Conservation (phyloP, 2,888 invertebrate genomes). For the Allygus modestus region DNA sequence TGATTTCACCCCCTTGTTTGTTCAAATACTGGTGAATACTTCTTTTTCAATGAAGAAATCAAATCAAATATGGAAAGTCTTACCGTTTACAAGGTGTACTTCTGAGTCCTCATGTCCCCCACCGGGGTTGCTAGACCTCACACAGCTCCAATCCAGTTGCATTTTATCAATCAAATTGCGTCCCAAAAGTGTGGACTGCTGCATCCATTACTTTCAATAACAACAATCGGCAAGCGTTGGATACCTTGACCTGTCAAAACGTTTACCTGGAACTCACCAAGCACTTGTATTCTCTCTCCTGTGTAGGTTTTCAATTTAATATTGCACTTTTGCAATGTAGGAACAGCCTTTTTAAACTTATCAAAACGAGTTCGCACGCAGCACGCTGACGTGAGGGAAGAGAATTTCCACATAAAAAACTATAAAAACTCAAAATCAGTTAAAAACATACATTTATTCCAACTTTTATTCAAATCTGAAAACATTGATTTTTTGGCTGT, state of each 20-base stretch:
- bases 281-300: slow-evolving; percentile 12
- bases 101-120: background rate
- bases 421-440: no score
- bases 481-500: no score
- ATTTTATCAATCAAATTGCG: slow-evolving; percentile 29
- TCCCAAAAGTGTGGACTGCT: background rate
- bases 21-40: slow-evolving; percentile 16
- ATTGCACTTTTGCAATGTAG: background rate
- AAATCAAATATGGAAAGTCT: slow-evolving; percentile 15
- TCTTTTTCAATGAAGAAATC: slow-evolving; percentile 15
- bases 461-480: no score
- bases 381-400: no score
- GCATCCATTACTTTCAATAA: background rate
- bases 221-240: background rate
- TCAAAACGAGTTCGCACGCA: no score
- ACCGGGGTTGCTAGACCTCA: background rate
- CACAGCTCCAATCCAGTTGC: background rate
- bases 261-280: slow-evolving; percentile 22
- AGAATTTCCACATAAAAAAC: no score
- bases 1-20: slow-evolving; percentile 6
- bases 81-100: background rate
- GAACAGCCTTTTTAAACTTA: background rate
- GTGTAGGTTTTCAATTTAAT: slow-evolving; percentile 18
- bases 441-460: no score
- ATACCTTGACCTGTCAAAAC: background rate